A percentile compares a stretch with the other conserved stretches of the same genome.
These are phyloP conservation scores for Seriola quinqueradiata DNA, from an alignment of 2,113 vertebrate genomes.

Conservation along the genomic window DNA sequence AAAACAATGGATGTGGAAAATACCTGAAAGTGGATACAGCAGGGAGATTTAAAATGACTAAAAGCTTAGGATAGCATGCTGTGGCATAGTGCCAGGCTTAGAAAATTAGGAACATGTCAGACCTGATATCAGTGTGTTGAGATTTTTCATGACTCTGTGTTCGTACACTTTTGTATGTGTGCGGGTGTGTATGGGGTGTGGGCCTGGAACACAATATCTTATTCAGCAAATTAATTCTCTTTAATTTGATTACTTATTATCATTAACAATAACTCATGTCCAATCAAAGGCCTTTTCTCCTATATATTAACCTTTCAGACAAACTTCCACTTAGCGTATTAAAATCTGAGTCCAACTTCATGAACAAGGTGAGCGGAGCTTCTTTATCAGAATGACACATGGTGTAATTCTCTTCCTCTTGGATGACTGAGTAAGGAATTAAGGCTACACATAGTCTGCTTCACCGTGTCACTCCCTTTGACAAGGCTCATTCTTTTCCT, in stretches of 20 bases:
- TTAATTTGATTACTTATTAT: conserved; percentile 92
- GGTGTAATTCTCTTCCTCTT: conserved; percentile 72
- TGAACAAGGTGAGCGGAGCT: conserved; percentile 70
- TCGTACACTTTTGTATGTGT: background rate
- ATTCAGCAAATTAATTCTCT: conserved; percentile 95
- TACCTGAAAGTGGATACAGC: conserved; percentile 66
- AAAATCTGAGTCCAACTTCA: conserved; percentile 76
- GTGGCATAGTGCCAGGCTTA: conserved; percentile 37
- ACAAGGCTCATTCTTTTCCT: conserved; percentile 79
- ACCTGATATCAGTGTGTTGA: conserved; percentile 42
- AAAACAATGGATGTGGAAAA: conserved; percentile 76
- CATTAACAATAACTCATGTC: conserved; percentile 88
- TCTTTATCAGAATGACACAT: conserved; percentile 81
- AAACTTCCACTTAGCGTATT: conserved; percentile 84
- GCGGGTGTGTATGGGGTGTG: background rate
- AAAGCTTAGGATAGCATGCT: conserved; percentile 41
- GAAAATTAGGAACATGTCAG: conserved; percentile 56
- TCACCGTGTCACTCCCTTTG: conserved; percentile 71
- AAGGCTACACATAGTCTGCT: conserved; percentile 70
- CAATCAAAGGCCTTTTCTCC: conserved; percentile 86
- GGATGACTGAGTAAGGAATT: conserved; percentile 79
- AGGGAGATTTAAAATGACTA: conserved; percentile 63
- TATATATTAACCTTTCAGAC: conserved; percentile 89
- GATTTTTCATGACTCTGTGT: conserved; percentile 9
- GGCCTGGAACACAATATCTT: conserved; percentile 87